Evolutionary conservation across 1,140 invertebrate genomes (phyloP).

Genomic region (Sarcophaga peregrina): DNA sequence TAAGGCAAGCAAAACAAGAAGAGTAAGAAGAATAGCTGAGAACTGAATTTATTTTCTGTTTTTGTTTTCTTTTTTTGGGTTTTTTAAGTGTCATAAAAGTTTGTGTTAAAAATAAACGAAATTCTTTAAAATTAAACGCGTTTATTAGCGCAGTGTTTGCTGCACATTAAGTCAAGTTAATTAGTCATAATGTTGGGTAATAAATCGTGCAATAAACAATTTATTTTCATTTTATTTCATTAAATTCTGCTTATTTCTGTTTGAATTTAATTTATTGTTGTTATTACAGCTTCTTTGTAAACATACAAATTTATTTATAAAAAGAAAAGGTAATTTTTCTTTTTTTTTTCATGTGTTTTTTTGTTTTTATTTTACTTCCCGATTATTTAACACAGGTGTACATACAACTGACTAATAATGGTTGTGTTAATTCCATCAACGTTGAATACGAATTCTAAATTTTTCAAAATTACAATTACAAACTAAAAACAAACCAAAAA

Average conservation of each 20-base stretch:
- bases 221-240: background rate
- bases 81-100: slow-evolving; percentile 24
- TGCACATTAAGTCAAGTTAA: background rate
- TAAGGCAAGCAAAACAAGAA: background rate
- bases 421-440: too few species aligned
- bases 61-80: background rate
- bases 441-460: too few species aligned
- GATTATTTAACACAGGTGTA: too few species aligned
- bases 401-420: too few species aligned
- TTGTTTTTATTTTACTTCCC: too few species aligned
- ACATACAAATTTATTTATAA: too few species aligned
- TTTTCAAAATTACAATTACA: too few species aligned
- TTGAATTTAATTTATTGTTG: too few species aligned
- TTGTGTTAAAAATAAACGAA: background rate
- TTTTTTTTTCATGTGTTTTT: too few species aligned
- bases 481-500: background rate
- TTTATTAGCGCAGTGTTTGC: background rate
- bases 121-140: background rate
- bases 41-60: background rate
- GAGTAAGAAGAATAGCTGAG: background rate
- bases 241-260: background rate
- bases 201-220: background rate
- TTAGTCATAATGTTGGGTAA: slow-evolving; percentile 15
- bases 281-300: too few species aligned
- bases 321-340: too few species aligned